A percentile compares a stretch with the other conserved stretches of the same genome.
These are phyloP conservation scores for Parapristionchus giblindavisi DNA, from an alignment of 2,888 invertebrate genomes.

Conservation along the genomic window DNA sequence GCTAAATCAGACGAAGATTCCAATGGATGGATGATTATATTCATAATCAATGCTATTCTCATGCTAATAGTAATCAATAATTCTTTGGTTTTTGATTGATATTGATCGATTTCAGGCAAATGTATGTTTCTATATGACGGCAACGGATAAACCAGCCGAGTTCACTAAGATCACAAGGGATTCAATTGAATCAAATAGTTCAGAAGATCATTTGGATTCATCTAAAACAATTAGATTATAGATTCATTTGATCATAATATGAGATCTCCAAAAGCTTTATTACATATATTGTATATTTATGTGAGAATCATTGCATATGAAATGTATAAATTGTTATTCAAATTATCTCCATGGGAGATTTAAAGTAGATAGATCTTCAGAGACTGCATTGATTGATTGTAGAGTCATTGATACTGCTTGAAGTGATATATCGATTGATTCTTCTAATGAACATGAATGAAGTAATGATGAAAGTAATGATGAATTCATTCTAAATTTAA, in stretches of 20 bases:
- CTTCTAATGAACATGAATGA: conserved; percentile 2
- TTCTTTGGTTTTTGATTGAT: not conserved
- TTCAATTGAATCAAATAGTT: not conserved
- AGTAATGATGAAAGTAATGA: conserved; percentile 25
- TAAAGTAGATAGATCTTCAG: not conserved
- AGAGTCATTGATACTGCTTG: conserved; percentile 12
- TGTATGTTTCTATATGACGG: conserved; percentile 51
- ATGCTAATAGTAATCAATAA: conserved; percentile 43
- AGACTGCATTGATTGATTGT: conserved; percentile 20
- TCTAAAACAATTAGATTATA: too few species aligned
- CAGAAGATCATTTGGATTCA: conserved; percentile 4
- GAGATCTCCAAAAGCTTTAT: too few species aligned
- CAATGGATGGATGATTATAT: conserved; percentile 30
- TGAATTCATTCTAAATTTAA: conserved; percentile 20
- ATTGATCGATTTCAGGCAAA: conserved; percentile 51
- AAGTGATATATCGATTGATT: conserved; percentile 29
- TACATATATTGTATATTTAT: too few species aligned
- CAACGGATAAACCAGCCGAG: conserved; percentile 56
- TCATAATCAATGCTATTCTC: conserved; percentile 47
- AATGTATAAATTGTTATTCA: too few species aligned
- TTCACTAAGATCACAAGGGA: conserved; percentile 52
- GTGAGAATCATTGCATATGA: too few species aligned
- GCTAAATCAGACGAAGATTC: conserved; percentile 28
- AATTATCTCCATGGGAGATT: not conserved
- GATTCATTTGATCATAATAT: too few species aligned